Evolutionary conservation across 1,140 invertebrate species (phyloP), one percentile per base, ranked within the genome.

Genomic region (Portunus trituberculatus): DNA sequence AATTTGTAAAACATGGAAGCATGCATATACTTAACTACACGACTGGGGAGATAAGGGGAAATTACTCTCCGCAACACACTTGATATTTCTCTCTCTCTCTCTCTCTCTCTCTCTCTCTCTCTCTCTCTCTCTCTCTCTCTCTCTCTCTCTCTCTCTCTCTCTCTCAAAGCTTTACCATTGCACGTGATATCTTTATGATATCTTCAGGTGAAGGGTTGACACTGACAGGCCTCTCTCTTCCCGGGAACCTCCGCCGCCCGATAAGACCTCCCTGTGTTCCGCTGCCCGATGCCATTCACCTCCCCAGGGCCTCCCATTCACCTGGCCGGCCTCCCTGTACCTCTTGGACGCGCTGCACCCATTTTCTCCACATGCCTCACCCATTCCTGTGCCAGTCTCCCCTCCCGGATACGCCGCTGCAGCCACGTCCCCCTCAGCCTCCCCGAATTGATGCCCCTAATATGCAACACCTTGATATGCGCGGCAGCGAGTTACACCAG

Each of bases 91-190:
- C 52, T 59, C 52, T 59, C 67, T 76, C 67, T 76, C 67, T 76
- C 67, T 76, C 67, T 76, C 67, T 76, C 67, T n/a, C 25, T n/a
- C 67, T 76, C 67, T 76, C 67, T 76, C 67, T 76, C 67, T 76
- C 67, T 76, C 67, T 76, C 67, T 76, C 67, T 76, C 67, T 76
- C n/a, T 76, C n/a, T 76, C n/a, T n/a, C 67, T n/a, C 67, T 76
- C 20, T n/a, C 67, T n/a, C n/a, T 20, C 20, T 20, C n/a, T 76
- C 67, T n/a, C n/a, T 76, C 67, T 20, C 20, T 59, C 20, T 20
- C 67, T 76, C n/a, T n/a, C 67, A 76, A 76, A 12, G n/a, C 20
- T n/a, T 76, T 76, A n/a, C 67, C 67, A 20, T n/a, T 76, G 25
- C 16, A 59, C 52, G 12, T 59, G 52, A 59, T 14, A 59, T 59